Evolutionary conservation across 2,888 invertebrate species (phyloP).

Genomic region (Cylindroiulus punctatus): DNA sequence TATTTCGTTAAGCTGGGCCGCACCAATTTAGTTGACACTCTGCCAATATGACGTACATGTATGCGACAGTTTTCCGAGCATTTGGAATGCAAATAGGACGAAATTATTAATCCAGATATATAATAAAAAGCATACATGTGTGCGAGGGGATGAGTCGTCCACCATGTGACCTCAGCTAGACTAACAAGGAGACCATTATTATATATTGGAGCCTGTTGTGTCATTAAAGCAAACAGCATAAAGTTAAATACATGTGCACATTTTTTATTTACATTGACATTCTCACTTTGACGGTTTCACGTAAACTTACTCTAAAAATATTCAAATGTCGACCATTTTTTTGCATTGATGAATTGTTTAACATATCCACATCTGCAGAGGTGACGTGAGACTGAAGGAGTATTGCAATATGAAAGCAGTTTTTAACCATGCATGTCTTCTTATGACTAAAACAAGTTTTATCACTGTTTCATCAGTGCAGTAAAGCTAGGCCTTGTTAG

Average conservation of each 20-base stretch:
- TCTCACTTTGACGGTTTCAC: neutral
- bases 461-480: neutral
- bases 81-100: neutral
- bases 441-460: neutral
- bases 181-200: neutral
- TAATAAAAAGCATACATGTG: constrained; percentile 5
- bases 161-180: neutral
- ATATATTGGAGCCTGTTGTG: neutral
- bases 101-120: constrained; percentile 5
- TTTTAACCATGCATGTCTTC: neutral
- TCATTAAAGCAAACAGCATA: neutral
- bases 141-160: neutral
- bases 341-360: neutral
- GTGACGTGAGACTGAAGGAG: neutral
- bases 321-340: neutral
- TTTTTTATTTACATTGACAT: neutral
- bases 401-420: neutral
- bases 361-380: neutral
- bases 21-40: neutral
- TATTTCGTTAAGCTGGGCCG: neutral
- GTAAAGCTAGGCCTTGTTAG: neutral
- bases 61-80: neutral
- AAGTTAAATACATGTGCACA: neutral
- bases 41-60: constrained; percentile 35
- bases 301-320: neutral